Conservation (phyloP, 2,113 vertebrate species). For the Bubalus kerabau region DNA sequence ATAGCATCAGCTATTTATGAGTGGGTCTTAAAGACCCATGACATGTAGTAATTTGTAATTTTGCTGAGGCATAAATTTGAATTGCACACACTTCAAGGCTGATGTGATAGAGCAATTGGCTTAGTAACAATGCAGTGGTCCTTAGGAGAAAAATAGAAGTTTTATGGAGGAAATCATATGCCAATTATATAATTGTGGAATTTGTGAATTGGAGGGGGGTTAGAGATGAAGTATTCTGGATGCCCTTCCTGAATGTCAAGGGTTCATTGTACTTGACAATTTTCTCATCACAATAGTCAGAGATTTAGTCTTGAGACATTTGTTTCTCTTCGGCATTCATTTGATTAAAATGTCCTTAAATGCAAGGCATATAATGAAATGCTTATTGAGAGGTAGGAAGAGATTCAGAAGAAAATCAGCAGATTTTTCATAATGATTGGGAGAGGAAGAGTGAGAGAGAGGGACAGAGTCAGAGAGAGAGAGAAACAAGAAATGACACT, state of each 20-base stretch:
- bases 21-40: conserved; percentile 18
- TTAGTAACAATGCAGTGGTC: conserved; percentile 20
- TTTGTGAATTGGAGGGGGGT: not conserved
- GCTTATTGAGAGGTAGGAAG: not conserved
- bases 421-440: not conserved
- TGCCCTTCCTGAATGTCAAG: not conserved
- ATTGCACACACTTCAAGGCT: conserved; percentile 2
- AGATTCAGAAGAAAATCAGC: not conserved
- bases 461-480: not conserved
- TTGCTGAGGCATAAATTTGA: conserved; percentile 53
- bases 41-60: conserved; percentile 56
- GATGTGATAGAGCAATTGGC: not conserved
- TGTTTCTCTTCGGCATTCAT: conserved; percentile 13
- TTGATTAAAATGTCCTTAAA: not conserved
- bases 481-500: not conserved
- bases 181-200: not conserved
- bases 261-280: not conserved
- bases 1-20: conserved; percentile 26
- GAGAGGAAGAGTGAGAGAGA: not conserved
- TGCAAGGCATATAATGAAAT: not conserved
- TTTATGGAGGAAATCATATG: conserved; percentile 23
- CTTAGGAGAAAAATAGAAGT: conserved; percentile 39
- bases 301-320: not conserved
- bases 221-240: not conserved
- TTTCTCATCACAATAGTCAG: not conserved